Conservation (phyloP, 2,113 vertebrate genomes). For the Gila orcuttii region DNA sequence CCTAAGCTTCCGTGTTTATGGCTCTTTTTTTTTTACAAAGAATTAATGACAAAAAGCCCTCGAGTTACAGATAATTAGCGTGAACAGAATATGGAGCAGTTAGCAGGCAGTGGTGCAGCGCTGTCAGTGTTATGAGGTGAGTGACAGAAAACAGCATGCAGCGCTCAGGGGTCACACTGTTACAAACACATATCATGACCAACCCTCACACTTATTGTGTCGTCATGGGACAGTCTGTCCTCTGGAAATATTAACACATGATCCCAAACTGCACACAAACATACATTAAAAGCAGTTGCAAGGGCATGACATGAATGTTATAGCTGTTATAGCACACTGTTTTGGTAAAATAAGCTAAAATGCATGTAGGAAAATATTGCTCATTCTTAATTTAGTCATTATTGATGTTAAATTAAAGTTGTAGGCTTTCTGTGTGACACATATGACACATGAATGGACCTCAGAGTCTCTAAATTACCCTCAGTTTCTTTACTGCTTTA, state of each 20-base stretch:
- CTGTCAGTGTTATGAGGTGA: conserved; percentile 77
- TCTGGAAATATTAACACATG: background rate
- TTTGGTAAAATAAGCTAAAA: background rate
- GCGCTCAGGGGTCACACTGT: conserved; percentile 58
- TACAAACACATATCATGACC: too few relatives aligned
- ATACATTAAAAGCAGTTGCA: background rate
- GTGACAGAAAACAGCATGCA: conserved; percentile 73
- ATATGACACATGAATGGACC: background rate
- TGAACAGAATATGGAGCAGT: conserved; percentile 68
- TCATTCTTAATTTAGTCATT: background rate
- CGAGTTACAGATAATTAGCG: conserved; percentile 55
- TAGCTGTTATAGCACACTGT: background rate
- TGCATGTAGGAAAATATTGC: background rate
- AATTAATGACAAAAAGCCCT: too few relatives aligned
- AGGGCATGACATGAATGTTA: background rate
- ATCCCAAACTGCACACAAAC: background rate
- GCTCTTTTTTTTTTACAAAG: too few relatives aligned
- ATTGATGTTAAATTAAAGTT: background rate
- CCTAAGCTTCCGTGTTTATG: too few relatives aligned
- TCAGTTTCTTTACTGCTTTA: background rate
- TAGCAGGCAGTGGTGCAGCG: conserved; percentile 64
- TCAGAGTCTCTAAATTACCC: background rate
- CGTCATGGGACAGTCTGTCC: too few relatives aligned
- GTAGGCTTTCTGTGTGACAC: too few relatives aligned
- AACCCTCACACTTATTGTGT: too few relatives aligned